Evolutionary conservation across 2,113 vertebrate genomes (phyloP).

Genomic region (Scomber scombrus): DNA sequence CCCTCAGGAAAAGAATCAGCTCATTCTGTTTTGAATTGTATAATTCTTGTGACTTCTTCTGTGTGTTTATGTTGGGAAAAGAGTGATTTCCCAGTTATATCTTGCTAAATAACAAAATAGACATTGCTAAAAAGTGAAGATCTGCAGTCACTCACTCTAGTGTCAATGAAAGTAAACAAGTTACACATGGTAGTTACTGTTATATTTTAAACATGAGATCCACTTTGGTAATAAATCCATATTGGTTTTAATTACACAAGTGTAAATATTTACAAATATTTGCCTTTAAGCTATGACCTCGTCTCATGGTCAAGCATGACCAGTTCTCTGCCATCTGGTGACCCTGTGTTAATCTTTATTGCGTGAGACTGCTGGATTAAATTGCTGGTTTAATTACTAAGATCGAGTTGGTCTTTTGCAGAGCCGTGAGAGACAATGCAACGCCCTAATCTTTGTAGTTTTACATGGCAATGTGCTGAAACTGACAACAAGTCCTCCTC

Average conservation of each 20-base stretch:
- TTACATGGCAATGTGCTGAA: conserved; percentile 26
- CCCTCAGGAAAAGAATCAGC: conserved; percentile 67
- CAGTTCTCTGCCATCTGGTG: conserved; percentile 47
- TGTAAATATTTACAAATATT: conserved; percentile 43
- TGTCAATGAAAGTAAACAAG: background rate
- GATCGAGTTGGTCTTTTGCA: conserved; percentile 17
- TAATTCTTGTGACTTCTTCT: conserved; percentile 37
- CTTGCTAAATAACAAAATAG: conserved; percentile 1
- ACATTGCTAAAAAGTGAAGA: background rate
- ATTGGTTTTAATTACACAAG: background rate
- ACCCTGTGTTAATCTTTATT: conserved; percentile 46
- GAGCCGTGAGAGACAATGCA: conserved; percentile 27
- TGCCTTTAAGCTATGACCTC: conserved; percentile 15
- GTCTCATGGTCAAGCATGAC: conserved; percentile 21
- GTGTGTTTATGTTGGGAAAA: conserved; percentile 40
- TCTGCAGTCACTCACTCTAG: conserved; percentile 1
- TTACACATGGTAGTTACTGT: background rate
- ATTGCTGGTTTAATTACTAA: conserved; percentile 31
- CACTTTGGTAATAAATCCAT: background rate
- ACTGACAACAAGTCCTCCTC: conserved; percentile 36
- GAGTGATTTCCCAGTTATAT: conserved; percentile 27
- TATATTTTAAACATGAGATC: background rate
- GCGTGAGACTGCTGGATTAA: conserved; percentile 27
- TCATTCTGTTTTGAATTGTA: conserved; percentile 29
- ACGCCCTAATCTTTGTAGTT: background rate